A percentile compares a stretch with the other conserved stretches of the same genome.
phyloP scores from a whole-genome alignment of 1,140 invertebrate species.

The Euglossa dilemma region DNA sequence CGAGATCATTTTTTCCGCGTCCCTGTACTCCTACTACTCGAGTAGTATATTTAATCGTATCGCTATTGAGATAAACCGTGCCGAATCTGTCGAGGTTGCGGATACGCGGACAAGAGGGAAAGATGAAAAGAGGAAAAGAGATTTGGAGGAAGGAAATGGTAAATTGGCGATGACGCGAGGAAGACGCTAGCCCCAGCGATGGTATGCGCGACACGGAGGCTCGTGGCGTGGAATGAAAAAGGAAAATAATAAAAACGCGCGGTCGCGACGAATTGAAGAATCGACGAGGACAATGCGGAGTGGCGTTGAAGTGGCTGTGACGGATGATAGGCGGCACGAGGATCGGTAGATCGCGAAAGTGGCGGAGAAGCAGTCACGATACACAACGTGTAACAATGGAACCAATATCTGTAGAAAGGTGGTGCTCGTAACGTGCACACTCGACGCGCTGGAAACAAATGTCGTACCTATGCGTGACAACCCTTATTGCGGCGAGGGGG shows the following conservation, averaged over 20 bases:
- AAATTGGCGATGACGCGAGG: background rate
- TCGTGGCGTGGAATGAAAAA: background rate
- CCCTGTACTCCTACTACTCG: background rate
- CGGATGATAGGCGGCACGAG: constrained; percentile 52
- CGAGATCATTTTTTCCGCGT: background rate
- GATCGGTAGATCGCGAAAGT: constrained; percentile 60
- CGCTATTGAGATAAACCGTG: background rate
- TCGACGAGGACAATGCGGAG: constrained; percentile 53
- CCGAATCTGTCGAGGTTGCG: background rate
- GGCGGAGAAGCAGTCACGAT: constrained; percentile 68
- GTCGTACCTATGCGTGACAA: constrained; percentile 69
- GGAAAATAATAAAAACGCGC: constrained; percentile 39
- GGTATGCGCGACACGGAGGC: background rate
- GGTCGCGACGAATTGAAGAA: constrained; percentile 53
- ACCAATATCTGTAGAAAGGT: constrained; percentile 73
- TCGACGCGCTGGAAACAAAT: constrained; percentile 70
- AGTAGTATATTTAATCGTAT: background rate
- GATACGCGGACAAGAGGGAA: background rate
- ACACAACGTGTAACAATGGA: constrained; percentile 73
- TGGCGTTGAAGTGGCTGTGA: constrained; percentile 59
- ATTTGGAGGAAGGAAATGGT: background rate
- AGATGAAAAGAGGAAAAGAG: background rate
- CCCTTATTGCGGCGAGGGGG: constrained; percentile 57
- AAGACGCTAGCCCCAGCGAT: background rate
- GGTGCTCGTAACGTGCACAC: constrained; percentile 67